Base-by-base conservation (phyloP, 2,113 vertebrate genomes). In the Struthidea cinerea region DNA sequence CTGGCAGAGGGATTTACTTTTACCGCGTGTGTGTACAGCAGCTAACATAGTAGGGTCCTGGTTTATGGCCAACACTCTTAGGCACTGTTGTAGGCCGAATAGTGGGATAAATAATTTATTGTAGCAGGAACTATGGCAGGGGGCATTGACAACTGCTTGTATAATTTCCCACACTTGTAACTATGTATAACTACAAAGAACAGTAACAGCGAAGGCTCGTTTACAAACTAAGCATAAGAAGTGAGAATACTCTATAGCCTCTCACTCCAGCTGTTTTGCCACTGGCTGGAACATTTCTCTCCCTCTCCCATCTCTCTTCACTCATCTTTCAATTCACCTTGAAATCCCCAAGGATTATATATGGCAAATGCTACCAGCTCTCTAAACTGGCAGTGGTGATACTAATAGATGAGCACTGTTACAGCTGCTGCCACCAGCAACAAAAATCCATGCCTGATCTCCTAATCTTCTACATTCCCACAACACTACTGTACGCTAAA, bases 251-350 rank as follows among this genome's bases (percentile, higher is more conserved):
- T 60, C 16, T 20, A 2, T 24, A 53, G 42, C 4, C n/a, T 52
- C n/a, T 69, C 33, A 21, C 60, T 27, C 64, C 75, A 88, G 59
- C 76, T 76, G 41, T 21, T 73, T 75, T 64, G 64, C 85, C 53
- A 57, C 53, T 33, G 50, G 57, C 67, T 61, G 28, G 53, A 28
- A 64, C 23, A 81, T 63, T 93, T 80, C 53, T 76, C 28, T 61
- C 30, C 21, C 12, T 44, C 41, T 85, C 41, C 39, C 16, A 18
- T 73, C 46, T 82, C 49, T 76, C 46, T 37, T 92, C 19, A 28
- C 50, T 91, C 32, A 60, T 77, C 69, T 81, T 87, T 87, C 79
- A 87, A 4, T 69, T 90, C 84, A 90, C 81, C 87, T 88, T 95
- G 69, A 89, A 92, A 92, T 47, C 53, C 77, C 78, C 46, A 52